phyloP scores from a whole-genome alignment of 2,113 vertebrate species.

The Gila orcuttii region DNA sequence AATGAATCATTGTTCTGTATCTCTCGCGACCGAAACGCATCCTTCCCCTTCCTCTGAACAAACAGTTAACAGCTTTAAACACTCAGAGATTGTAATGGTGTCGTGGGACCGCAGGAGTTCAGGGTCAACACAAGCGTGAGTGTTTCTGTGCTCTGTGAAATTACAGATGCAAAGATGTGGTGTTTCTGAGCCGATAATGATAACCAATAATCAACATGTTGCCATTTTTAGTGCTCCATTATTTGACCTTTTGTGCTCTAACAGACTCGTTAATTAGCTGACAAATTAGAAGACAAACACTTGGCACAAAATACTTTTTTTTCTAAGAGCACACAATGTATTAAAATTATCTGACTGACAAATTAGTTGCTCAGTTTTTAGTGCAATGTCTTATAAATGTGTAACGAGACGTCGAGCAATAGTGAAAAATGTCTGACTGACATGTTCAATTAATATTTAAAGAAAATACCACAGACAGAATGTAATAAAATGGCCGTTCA shows the following conservation, averaged over 20 bases:
- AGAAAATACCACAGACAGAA: not conserved
- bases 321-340: not conserved
- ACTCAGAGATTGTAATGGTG: conserved; percentile 32
- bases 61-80: conserved; percentile 33
- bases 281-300: not conserved
- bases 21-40: conserved; percentile 20
- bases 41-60: conserved; percentile 8
- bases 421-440: not conserved
- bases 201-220: not conserved
- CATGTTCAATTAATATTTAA: not conserved
- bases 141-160: not conserved
- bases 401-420: not conserved
- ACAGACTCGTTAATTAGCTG: not conserved
- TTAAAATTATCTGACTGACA: not conserved
- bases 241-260: not conserved
- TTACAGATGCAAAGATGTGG: not conserved
- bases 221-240: not conserved
- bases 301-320: not conserved
- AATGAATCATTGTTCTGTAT: conserved; percentile 44
- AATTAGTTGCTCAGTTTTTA: not conserved
- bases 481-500: not conserved
- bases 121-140: not conserved
- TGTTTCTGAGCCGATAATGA: not conserved
- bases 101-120: conserved; percentile 10
- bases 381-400: not conserved